phyloP scores from a whole-genome alignment of 1,140 invertebrate genomes.

The Latrodectus geometricus region DNA sequence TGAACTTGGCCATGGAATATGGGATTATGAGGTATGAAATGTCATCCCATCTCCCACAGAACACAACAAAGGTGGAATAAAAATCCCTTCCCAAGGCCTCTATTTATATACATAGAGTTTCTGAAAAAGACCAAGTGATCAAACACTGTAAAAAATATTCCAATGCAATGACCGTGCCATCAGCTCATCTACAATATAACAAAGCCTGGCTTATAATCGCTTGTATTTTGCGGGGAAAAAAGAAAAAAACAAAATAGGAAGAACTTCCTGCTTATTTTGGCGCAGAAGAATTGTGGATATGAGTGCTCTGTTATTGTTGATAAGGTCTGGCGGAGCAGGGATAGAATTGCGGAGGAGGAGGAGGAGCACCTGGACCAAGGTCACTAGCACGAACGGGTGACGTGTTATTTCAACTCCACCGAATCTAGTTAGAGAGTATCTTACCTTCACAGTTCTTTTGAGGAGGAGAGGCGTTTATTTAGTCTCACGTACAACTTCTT shows the following conservation, averaged over 20 bases:
- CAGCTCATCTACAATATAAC: background rate
- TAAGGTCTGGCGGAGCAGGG: background rate
- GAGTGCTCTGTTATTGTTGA: background rate
- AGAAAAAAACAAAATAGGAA: background rate
- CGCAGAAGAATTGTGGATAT: slow-evolving; percentile 1
- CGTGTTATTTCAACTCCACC: background rate
- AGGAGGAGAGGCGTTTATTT: background rate
- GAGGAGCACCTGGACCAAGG: background rate
- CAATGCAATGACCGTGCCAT: background rate
- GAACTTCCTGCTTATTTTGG: slow-evolving; percentile 1
- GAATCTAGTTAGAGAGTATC: background rate
- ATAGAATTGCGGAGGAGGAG: background rate
- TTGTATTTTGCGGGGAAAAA: background rate
- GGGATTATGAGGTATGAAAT: too few relatives aligned
- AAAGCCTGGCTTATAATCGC: background rate
- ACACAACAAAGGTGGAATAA: background rate
- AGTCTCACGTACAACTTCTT: background rate
- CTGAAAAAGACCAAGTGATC: background rate
- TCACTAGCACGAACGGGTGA: background rate
- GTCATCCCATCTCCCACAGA: background rate
- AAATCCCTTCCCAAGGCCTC: background rate
- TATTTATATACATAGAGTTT: background rate
- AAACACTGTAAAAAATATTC: background rate
- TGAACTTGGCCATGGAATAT: too few relatives aligned
- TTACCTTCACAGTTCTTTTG: background rate